Base-by-base conservation (phyloP, 2,113 vertebrate genomes). In the Oenanthe melanoleuca region DNA sequence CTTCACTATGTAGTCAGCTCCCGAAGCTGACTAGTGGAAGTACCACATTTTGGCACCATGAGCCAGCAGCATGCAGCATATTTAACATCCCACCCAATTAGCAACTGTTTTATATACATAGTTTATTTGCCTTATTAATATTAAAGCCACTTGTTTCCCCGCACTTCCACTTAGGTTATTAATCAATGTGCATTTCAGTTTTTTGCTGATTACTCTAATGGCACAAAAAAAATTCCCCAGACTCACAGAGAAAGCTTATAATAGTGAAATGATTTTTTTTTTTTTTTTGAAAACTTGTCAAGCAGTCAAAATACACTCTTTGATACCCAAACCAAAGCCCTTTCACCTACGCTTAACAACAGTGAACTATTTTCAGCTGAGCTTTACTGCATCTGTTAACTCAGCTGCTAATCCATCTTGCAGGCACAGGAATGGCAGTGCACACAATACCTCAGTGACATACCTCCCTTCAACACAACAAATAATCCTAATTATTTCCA, bases 401-500 rank as follows among this genome's bases (percentile, higher is more conserved):
- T 88, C 93, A 80, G 93, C 96, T 94, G 94, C 88, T 95, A 95
- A 97, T 96, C 93, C 90, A 96, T 92, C 92, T 95, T 52, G 84
- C 75, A 84, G 80, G 89, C 86, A 9, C 0, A 3, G 75, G 85
- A 96, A 90, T 1, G 23, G 79, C 69, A 67, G 83, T 3, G 11
- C 79, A 72, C 82, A 96, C 92, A 94, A 92, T 96, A 80, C 74
- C 89, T 95, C 95, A 69, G 38, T 57, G 66, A 95, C 85, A 89
- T 79, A 90, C 66, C 91, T 96, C 79, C 89, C 86, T 87, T 80
- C 96, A 75, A 75, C 93, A 91, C 93, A 95, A 97, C 93, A 96
- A 97, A 95, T 87, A 95, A 95, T 91, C 93, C 79, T 93, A 94
- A 97, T 97, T 92, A 96, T 97, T 97, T 96, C 95, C 93, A 89